Percentiles rank a stretch among this genome's conserved stretches.
Evolutionary conservation across 2,113 vertebrate genomes (phyloP).

Genomic region (Corythoichthys intestinalis): DNA sequence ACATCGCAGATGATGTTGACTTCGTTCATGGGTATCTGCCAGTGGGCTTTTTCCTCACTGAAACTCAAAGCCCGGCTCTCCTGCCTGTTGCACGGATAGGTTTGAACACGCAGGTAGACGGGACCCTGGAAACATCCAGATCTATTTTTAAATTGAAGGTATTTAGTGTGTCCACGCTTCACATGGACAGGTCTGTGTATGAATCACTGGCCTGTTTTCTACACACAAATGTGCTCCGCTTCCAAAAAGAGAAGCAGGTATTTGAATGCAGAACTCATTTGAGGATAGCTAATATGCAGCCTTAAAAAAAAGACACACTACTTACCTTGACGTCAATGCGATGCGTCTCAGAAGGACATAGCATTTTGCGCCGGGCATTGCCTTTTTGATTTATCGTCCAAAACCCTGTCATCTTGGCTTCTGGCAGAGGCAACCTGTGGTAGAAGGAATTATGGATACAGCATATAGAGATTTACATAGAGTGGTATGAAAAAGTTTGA

Average conservation of each 20-base stretch:
- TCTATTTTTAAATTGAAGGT: too few relatives aligned
- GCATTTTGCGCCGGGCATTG: conserved; percentile 74
- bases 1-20: conserved; percentile 88
- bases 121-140: conserved; percentile 76
- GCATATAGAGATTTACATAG: too few relatives aligned
- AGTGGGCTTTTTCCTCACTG: conserved; percentile 85
- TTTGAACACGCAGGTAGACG: conserved; percentile 81
- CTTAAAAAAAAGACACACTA: neutral
- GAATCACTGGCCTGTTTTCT: too few relatives aligned
- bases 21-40: conserved; percentile 87
- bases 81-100: conserved; percentile 79
- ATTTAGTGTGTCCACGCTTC: too few relatives aligned
- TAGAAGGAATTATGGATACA: conserved; percentile 15
- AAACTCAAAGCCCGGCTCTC: conserved; percentile 86
- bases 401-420: conserved; percentile 83
- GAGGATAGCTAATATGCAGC: neutral
- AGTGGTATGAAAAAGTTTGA: too few relatives aligned
- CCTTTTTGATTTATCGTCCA: conserved; percentile 79
- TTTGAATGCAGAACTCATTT: too few relatives aligned
- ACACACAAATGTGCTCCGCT: too few relatives aligned
- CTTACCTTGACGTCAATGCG: conserved; percentile 83
- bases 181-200: too few relatives aligned
- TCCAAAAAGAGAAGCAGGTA: too few relatives aligned
- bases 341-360: conserved; percentile 84
- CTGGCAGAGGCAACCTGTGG: conserved; percentile 84